Evolutionary conservation across 1,140 invertebrate genomes (phyloP).

Genomic region (Neodiprion lecontei): DNA sequence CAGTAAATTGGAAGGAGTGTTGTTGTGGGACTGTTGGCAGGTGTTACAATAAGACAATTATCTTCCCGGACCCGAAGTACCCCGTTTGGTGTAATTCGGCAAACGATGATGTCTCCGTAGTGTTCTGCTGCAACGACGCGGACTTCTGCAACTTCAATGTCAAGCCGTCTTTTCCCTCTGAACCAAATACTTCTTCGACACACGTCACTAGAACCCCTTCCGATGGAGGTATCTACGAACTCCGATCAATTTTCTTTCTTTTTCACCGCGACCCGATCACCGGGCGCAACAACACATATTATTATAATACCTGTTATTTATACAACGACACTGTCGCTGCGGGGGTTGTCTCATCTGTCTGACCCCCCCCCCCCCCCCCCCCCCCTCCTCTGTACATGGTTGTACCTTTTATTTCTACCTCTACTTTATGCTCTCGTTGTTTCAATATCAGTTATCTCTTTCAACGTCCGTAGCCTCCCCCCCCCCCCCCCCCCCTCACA

Average conservation of each 20-base stretch:
- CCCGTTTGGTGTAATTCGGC: constrained; percentile 57
- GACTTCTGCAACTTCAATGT: constrained; percentile 69
- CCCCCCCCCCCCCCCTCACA: neutral
- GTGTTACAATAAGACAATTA: constrained; percentile 62
- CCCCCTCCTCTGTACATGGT: neutral
- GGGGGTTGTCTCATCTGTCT: neutral
- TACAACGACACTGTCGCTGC: neutral
- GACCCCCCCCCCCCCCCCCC: neutral
- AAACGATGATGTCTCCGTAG: constrained; percentile 46
- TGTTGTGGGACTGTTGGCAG: constrained; percentile 53
- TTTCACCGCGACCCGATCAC: neutral
- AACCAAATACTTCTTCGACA: constrained; percentile 42
- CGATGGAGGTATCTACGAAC: constrained; percentile 46
- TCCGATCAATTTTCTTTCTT: neutral
- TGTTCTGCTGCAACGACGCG: constrained; percentile 64
- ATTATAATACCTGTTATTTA: no score
- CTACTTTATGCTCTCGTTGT: neutral
- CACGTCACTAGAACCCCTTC: constrained; percentile 39
- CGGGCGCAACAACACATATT: no score
- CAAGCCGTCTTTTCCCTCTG: constrained; percentile 52
- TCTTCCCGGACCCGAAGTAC: constrained; percentile 61
- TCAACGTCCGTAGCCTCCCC: neutral
- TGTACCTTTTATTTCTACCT: neutral
- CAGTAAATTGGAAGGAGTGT: neutral
- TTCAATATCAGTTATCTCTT: neutral